These are phyloP conservation scores for Panopea generosa DNA, from an alignment of 2,888 invertebrate genomes.

Conservation along the genomic window DNA sequence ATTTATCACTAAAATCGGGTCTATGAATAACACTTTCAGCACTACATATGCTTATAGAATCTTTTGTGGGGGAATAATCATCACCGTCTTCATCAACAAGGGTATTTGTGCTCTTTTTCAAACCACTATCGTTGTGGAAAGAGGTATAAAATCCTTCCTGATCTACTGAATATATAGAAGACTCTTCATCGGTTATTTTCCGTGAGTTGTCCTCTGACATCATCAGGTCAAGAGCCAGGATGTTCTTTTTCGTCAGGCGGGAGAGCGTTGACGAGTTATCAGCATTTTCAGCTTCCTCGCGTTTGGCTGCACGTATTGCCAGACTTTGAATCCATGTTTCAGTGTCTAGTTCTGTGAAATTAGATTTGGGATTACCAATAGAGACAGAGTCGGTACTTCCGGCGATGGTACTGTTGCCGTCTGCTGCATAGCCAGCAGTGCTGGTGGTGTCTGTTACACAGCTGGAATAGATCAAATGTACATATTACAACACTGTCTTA, in stretches of 20 bases:
- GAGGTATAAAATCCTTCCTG: slow-evolving; percentile 99
- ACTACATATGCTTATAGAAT: slow-evolving; percentile 72
- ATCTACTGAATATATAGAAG: slow-evolving; percentile 97
- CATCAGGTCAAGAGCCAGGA: slow-evolving; percentile 76
- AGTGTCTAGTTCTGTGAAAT: slow-evolving; percentile 73
- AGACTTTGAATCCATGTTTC: slow-evolving; percentile 79
- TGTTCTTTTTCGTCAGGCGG: slow-evolving; percentile 76
- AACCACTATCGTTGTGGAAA: slow-evolving; percentile 97
- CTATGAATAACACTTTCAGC: slow-evolving; percentile 75
- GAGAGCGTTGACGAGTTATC: slow-evolving; percentile 72
- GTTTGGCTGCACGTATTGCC: slow-evolving; percentile 73
- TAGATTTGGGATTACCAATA: slow-evolving; percentile 58
- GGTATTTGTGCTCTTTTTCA: slow-evolving; percentile 85
- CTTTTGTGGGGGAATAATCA: slow-evolving; percentile 68
- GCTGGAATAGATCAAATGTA: slow-evolving; percentile 63
- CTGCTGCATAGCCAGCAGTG: slow-evolving; percentile 74
- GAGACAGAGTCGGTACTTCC: slow-evolving; percentile 69
- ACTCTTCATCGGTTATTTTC: slow-evolving; percentile 76
- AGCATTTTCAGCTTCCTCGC: slow-evolving; percentile 71
- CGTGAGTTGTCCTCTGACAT: slow-evolving; percentile 62
- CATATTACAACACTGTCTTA: background rate
- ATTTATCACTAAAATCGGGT: slow-evolving; percentile 62
- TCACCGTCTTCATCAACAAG: slow-evolving; percentile 68
- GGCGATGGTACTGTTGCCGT: slow-evolving; percentile 70
- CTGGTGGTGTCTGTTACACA: slow-evolving; percentile 75